These are phyloP conservation scores for Alethe castanea DNA, from an alignment of 2,113 vertebrate genomes.

Conservation along the genomic window DNA sequence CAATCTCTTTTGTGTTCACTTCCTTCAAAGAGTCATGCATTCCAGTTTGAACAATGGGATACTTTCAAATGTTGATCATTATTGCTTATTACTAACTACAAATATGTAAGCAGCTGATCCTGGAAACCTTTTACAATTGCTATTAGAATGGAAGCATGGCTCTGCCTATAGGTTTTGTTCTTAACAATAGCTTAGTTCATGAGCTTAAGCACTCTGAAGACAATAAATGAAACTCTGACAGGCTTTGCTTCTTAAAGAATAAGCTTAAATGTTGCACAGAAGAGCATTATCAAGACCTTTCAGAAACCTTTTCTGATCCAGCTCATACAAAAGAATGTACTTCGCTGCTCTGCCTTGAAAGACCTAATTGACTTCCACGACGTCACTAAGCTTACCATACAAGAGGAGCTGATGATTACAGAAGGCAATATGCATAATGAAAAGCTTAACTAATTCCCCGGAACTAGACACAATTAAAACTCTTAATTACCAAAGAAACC, in stretches of 20 bases:
- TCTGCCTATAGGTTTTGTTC: not conserved
- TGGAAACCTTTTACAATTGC: not conserved
- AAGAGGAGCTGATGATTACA: slow-evolving; percentile 13
- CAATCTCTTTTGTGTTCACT: not conserved
- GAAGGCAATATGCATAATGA: slow-evolving; percentile 63
- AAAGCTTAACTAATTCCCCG: slow-evolving; percentile 71
- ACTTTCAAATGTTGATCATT: not conserved
- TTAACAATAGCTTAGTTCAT: not conserved
- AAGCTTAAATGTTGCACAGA: slow-evolving; percentile 30
- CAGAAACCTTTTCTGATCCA: slow-evolving; percentile 49
- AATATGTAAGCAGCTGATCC: not conserved
- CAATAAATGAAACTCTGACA: not conserved
- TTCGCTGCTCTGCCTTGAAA: slow-evolving; percentile 51
- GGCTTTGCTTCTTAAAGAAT: not conserved
- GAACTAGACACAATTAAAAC: slow-evolving; percentile 75
- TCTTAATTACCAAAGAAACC: slow-evolving; percentile 69
- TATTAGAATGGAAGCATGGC: not conserved
- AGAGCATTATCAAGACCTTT: slow-evolving; percentile 39
- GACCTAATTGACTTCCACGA: slow-evolving; percentile 73
- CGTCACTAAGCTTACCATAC: slow-evolving; percentile 62
- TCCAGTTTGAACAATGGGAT: not conserved
- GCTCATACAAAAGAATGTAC: slow-evolving; percentile 57
- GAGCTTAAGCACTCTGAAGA: not conserved
- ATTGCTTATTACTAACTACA: not conserved
- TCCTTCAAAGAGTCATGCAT: not conserved